phyloP scores from a whole-genome alignment of 2,113 vertebrate genomes.

The Megatriorchis doriae region DNA sequence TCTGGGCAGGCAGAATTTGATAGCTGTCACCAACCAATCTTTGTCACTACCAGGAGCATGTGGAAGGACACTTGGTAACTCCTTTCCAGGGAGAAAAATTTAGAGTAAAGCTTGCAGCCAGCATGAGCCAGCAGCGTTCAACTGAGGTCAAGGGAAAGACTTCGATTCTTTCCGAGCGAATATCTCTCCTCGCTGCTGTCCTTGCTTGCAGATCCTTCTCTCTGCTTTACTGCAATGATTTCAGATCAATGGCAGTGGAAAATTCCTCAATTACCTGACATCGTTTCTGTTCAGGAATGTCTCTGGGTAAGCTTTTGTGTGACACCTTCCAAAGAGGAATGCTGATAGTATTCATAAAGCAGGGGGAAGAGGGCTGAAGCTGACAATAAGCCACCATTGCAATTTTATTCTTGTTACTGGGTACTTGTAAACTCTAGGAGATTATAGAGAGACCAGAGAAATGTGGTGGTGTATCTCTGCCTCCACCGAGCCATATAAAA shows the following conservation, averaged over 20 bases:
- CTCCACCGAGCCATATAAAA: neutral
- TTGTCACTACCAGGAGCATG: neutral
- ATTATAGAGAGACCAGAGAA: neutral
- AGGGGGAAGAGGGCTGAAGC: neutral
- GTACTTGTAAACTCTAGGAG: neutral
- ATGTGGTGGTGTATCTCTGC: neutral
- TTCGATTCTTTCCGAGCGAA: accelerated
- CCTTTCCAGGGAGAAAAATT: neutral
- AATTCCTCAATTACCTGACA: neutral
- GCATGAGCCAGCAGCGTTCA: neutral
- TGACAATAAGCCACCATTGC: neutral
- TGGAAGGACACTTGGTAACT: neutral
- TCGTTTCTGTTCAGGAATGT: neutral
- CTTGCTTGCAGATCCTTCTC: neutral
- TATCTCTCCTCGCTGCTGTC: neutral
- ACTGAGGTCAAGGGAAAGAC: neutral
- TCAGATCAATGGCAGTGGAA: neutral
- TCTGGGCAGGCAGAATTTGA: neutral
- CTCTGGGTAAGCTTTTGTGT: neutral
- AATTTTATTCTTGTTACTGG: neutral
- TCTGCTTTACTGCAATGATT: neutral
- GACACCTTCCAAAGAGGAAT: neutral
- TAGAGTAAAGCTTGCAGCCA: neutral
- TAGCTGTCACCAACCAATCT: neutral
- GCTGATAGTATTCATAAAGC: neutral